Percentiles rank a stretch among this genome's conserved stretches.
phyloP scores from a whole-genome alignment of 2,113 vertebrate species.

The Camarhynchus parvulus region DNA sequence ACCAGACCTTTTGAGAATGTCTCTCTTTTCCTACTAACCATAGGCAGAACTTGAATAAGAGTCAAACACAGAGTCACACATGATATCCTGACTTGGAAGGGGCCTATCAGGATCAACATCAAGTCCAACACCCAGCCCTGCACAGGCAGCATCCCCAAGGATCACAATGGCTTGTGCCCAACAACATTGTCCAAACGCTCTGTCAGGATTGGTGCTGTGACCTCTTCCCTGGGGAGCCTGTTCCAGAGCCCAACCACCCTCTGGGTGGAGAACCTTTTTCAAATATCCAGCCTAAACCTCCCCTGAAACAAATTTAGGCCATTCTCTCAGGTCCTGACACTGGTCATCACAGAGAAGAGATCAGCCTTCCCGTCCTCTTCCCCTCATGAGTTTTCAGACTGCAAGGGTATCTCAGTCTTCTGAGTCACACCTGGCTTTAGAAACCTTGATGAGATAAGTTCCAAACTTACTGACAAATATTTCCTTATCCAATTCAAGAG shows the following conservation, averaged over 20 bases:
- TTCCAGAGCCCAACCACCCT: neutral
- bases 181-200: neutral
- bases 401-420: neutral
- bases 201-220: too few species aligned
- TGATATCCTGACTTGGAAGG: neutral
- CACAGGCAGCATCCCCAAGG: too few species aligned
- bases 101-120: too few species aligned
- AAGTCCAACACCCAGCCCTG: neutral
- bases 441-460: neutral
- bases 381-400: neutral
- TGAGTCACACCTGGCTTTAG: neutral
- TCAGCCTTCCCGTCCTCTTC: neutral
- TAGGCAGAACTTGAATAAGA: neutral
- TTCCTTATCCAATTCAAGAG: conserved; percentile 6
- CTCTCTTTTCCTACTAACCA: neutral
- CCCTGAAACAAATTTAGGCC: neutral
- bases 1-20: neutral
- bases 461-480: neutral
- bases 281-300: neutral
- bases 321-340: neutral
- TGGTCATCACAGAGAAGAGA: neutral
- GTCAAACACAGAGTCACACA: neutral
- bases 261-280: accelerated
- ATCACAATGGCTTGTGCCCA: neutral
- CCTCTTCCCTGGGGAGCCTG: neutral